Conservation (phyloP, 2,888 invertebrate species). For the Galerucella pusilla region DNA sequence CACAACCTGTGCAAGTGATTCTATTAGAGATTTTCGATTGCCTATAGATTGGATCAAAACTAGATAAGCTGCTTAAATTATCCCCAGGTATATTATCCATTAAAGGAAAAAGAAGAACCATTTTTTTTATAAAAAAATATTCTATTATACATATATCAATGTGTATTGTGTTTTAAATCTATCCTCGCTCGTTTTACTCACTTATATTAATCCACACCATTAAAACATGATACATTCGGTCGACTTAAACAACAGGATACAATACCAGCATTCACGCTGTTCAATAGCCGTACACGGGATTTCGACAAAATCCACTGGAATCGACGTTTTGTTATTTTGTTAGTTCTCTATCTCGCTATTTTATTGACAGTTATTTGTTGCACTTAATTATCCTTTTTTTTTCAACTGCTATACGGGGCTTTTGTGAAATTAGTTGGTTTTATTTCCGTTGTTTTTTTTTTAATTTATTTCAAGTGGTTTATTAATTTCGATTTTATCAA, state of each 20-base stretch:
- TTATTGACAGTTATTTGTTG: constrained; percentile 12
- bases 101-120: no score
- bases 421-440: not conserved
- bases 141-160: not conserved
- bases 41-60: no score
- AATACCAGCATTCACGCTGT: constrained; percentile 19
- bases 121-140: no score
- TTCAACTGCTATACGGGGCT: not conserved
- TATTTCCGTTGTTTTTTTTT: no score
- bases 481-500: no score
- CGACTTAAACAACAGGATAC: constrained; percentile 22
- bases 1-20: no score
- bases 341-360: constrained; percentile 12
- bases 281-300: constrained; percentile 11
- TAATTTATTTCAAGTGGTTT: no score
- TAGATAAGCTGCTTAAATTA: no score
- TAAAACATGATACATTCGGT: constrained; percentile 25
- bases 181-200: not conserved
- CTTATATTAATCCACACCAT: constrained; percentile 13
- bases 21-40: no score
- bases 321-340: constrained; percentile 12
- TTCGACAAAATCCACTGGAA: constrained; percentile 13
- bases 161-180: constrained; percentile 1
- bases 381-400: constrained; percentile 16
- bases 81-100: no score